phyloP scores from a whole-genome alignment of 2,888 invertebrate species.

The Clivina fossor region DNA sequence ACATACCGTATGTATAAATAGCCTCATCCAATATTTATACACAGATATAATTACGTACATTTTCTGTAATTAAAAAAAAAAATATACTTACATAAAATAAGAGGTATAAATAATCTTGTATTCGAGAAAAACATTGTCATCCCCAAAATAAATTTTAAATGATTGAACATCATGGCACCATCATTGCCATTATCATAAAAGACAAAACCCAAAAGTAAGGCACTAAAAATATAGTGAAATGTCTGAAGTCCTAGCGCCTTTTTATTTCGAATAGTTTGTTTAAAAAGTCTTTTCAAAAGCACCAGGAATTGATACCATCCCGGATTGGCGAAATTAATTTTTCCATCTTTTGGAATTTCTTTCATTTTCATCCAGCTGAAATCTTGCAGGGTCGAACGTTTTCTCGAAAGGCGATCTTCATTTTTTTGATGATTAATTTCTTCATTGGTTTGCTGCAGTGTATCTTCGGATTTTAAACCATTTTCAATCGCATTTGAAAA shows the following conservation, averaged over 20 bases:
- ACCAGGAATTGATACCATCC: constrained; percentile 57
- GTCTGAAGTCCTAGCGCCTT: constrained; percentile 50
- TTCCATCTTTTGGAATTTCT: constrained; percentile 25
- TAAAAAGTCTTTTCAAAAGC: constrained; percentile 55
- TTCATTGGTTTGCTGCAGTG: background rate
- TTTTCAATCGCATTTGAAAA: constrained; percentile 21
- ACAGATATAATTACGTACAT: background rate
- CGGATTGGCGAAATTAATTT: constrained; percentile 57
- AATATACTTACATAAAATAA: constrained; percentile 32
- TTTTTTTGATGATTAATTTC: too few relatives aligned
- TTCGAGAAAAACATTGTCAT: constrained; percentile 31
- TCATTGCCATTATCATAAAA: constrained; percentile 32
- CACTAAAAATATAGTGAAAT: constrained; percentile 30
- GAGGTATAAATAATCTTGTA: constrained; percentile 32
- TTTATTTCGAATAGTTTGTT: constrained; percentile 55
- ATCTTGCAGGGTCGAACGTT: background rate
- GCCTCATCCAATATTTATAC: background rate
- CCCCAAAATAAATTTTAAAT: constrained; percentile 31
- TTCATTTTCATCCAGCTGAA: constrained; percentile 14
- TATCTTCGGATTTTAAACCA: constrained; percentile 6
- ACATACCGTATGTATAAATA: too few relatives aligned
- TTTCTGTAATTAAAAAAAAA: background rate
- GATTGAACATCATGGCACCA: constrained; percentile 32
- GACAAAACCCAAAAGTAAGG: constrained; percentile 15
- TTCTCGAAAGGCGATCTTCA: too few relatives aligned